These are phyloP conservation scores for Ptycholaimellus sp. DNA, from an alignment of 2,888 invertebrate species.

Conservation along the genomic window DNA sequence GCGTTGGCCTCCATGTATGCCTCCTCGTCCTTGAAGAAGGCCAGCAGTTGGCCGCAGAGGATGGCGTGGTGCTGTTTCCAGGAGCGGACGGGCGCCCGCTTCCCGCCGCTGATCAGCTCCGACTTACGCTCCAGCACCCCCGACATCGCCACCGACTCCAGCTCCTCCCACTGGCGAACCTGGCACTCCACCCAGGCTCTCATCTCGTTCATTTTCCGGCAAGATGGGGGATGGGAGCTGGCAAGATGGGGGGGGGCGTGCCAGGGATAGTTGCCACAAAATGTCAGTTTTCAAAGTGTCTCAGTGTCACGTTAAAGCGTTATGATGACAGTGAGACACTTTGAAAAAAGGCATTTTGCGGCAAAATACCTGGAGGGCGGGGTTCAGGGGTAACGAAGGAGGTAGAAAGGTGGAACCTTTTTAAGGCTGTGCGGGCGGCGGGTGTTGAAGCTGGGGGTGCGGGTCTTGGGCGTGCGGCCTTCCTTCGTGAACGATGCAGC, in stretches of 20 bases:
- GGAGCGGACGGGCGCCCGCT: constrained; percentile 70
- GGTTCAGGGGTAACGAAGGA: too few species aligned
- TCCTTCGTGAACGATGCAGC: not conserved
- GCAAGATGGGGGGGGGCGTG: too few species aligned
- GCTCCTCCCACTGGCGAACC: constrained; percentile 15
- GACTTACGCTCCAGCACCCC: constrained; percentile 66
- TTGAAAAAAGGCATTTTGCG: too few species aligned
- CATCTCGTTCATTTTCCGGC: too few species aligned
- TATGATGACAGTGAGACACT: too few species aligned
- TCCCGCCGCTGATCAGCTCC: constrained; percentile 69
- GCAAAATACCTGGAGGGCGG: too few species aligned
- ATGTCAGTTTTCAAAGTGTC: too few species aligned
- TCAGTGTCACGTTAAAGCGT: too few species aligned
- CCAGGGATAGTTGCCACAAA: too few species aligned
- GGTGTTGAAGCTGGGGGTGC: constrained; percentile 83
- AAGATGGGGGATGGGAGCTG: too few species aligned
- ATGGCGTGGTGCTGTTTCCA: constrained; percentile 89
- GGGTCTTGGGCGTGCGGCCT: constrained; percentile 32
- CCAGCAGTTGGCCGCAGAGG: constrained; percentile 76
- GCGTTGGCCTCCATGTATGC: constrained; percentile 59
- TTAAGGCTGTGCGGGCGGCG: constrained; percentile 30
- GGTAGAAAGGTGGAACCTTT: too few species aligned
- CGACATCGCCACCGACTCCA: constrained; percentile 19
- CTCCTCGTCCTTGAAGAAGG: constrained; percentile 78
- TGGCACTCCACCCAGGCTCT: not conserved